Evolutionary conservation across 2,888 invertebrate genomes (phyloP), one percentile per base, ranked within the genome.

Genomic region (Cylindroiulus punctatus): DNA sequence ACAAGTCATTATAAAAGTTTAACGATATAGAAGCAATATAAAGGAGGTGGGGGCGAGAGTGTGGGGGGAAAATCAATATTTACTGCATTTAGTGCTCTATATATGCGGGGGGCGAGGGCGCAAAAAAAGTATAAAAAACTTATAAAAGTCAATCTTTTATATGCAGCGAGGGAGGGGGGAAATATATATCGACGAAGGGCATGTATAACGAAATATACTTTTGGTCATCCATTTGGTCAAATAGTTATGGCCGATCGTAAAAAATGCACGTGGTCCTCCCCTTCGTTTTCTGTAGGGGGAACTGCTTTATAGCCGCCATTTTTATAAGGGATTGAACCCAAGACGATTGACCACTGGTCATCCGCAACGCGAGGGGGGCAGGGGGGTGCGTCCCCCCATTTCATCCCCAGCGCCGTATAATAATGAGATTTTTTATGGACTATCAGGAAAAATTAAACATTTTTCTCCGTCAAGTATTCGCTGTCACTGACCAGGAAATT

Each of bases 1-100:
- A 82, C 36, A 82, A 82, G 36, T 82, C 82, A 82, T 82, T 82
- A 82, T 82, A 82, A 82, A 82, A 82, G 42, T 82, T 82, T 82
- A 82, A 82, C 42, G 82, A 82, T 36, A 82, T 26, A 82, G 82
- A 82, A 82, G 82, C 65, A 65, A 65, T 65, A 65, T 65, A 65
- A 65, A 65, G 65, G 65, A n/a, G 26, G 65, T 4, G 4, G 65
- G 26, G 36, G 42, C 5, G 36, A 82, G 30, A 22, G 19, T 19
- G 19, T 5, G 81, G 44, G 81, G 36, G n/a, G 42, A 82, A 82
- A 82, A 82, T 82, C 82, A 82, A 82, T 82, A 40, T 82, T 82
- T 82, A 82, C 82, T 82, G 42, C 82, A 82, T 82, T 82, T 82
- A 82, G 42, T 82, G 36, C 82, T 65, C 65, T 65, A 26, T 65